phyloP scores from a whole-genome alignment of 92 coral and sea anemone genomes.

The Heteractis magnifica region DNA sequence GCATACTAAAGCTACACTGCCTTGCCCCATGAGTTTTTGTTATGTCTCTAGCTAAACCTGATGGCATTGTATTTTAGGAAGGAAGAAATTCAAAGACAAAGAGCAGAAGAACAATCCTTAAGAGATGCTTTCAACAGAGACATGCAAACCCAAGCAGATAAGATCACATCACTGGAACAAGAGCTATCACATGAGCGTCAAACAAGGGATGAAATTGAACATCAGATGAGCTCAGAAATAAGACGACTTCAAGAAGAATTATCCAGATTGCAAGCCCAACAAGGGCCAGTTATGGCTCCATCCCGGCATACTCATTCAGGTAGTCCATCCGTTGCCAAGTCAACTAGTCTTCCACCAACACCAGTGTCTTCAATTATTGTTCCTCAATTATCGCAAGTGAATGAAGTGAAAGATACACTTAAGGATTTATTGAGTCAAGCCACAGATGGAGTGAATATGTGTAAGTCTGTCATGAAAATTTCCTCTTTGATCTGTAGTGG shows the following conservation, averaged over 20 bases:
- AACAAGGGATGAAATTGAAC: conserved; percentile 48
- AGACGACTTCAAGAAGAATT: conserved; percentile 51
- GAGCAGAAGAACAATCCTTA: conserved; percentile 51
- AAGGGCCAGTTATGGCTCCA: conserved; percentile 1
- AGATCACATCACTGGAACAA: conserved; percentile 44
- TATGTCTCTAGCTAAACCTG: not conserved
- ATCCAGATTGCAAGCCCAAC: conserved; percentile 25
- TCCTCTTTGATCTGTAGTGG: not conserved
- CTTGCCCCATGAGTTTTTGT: not conserved
- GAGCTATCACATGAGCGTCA: conserved; percentile 54
- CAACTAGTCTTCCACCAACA: conserved; percentile 35
- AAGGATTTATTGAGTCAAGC: conserved; percentile 22
- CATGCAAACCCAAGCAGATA: conserved; percentile 48
- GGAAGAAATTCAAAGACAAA: conserved; percentile 55
- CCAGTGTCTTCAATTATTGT: conserved; percentile 8
- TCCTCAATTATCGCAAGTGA: not conserved
- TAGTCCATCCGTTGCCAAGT: conserved; percentile 20
- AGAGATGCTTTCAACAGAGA: conserved; percentile 43
- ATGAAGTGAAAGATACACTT: conserved; percentile 13
- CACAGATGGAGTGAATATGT: conserved; percentile 19
- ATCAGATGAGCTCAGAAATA: conserved; percentile 57
- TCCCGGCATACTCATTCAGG: conserved; percentile 2
- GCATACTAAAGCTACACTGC: no score
- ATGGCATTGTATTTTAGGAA: conserved; percentile 23
- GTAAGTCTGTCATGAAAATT: conserved; percentile 16